Evolutionary conservation across 2,113 vertebrate species (phyloP).

Genomic region (Odontophorus gujanensis): DNA sequence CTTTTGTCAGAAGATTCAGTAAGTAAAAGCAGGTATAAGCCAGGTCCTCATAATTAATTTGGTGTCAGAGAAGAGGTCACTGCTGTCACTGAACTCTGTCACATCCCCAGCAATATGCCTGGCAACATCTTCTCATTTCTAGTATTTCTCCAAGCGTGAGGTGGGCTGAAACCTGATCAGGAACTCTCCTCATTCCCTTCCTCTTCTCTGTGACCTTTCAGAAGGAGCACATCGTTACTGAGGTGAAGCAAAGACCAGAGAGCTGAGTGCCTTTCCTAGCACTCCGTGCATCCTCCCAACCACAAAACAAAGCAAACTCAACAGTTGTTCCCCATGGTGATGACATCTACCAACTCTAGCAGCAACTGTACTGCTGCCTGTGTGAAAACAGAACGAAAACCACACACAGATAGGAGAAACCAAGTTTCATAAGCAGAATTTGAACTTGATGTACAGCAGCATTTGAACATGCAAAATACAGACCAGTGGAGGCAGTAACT

Average conservation of each 20-base stretch:
- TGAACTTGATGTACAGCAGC: not conserved
- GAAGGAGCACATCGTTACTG: not conserved
- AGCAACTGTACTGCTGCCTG: fast-evolving
- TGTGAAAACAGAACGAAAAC: fast-evolving
- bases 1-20: not conserved
- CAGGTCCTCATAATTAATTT: not conserved
- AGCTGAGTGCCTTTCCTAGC: too few species aligned
- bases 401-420: not conserved
- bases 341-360: fast-evolving
- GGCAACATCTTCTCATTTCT: too few species aligned
- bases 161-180: too few species aligned
- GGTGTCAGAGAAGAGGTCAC: not conserved
- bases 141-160: not conserved
- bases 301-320: not conserved
- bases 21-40: not conserved
- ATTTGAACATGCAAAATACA: constrained; percentile 22
- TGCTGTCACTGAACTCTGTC: not conserved
- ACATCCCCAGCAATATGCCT: too few species aligned
- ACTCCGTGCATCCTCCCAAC: not conserved
- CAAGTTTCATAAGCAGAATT: not conserved
- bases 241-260: too few species aligned
- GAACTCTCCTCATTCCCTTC: too few species aligned
- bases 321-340: not conserved
- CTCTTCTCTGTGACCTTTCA: not conserved
- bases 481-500: constrained; percentile 45